Evolutionary conservation across 2,113 vertebrate species (phyloP).

Genomic region (Lophura nycthemera): DNA sequence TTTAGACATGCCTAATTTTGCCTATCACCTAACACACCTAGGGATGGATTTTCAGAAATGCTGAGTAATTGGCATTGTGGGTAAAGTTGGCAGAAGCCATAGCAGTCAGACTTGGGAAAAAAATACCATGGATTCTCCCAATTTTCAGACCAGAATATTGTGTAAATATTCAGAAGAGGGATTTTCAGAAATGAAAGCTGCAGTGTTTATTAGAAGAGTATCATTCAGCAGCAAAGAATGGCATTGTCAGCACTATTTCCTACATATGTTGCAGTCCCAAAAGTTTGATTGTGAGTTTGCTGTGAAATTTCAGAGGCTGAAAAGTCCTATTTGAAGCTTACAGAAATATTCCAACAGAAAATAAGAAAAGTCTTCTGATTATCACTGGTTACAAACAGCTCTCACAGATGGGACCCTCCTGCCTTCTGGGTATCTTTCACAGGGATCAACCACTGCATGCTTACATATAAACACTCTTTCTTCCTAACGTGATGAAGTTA

Average conservation of each 20-base stretch:
- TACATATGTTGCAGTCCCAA: neutral
- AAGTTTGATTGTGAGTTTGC: neutral
- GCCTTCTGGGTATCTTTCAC: neutral
- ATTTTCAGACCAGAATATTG: neutral
- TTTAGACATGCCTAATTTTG: neutral
- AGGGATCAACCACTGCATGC: neutral
- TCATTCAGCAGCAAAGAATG: neutral
- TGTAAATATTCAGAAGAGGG: neutral
- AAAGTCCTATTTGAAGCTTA: neutral
- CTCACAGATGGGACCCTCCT: neutral
- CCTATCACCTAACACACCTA: neutral
- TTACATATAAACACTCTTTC: neutral
- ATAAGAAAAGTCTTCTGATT: neutral
- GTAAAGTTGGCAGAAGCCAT: neutral
- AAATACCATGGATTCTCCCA: neutral
- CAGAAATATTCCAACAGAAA: neutral
- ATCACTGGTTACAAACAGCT: neutral
- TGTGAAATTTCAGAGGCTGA: neutral
- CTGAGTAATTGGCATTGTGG: neutral
- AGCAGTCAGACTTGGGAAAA: neutral
- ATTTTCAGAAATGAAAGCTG: neutral
- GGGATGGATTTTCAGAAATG: neutral
- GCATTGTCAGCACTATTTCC: neutral
- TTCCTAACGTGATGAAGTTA: neutral
- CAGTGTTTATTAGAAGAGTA: neutral